Conservation (phyloP, 2,888 invertebrate genomes). For the Griposia aprilina region DNA sequence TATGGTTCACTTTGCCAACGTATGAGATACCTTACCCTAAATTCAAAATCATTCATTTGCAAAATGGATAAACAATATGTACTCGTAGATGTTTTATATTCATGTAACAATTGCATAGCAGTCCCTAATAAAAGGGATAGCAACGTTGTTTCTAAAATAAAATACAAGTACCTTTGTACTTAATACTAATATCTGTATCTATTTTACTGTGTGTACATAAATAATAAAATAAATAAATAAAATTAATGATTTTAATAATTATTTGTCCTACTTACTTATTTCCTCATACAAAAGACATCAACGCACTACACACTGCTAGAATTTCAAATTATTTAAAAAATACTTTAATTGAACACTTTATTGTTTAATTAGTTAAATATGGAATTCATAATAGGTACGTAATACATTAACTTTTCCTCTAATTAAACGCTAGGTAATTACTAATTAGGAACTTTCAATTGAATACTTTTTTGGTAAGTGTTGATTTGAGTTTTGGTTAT, state of each 20-base stretch:
- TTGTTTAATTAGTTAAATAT: constrained; percentile 25
- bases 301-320: constrained; percentile 50
- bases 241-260: not conserved
- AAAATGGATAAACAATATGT: too few species aligned
- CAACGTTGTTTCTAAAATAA: not conserved
- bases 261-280: not conserved
- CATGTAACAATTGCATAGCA: too few species aligned
- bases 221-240: too few species aligned
- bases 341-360: constrained; percentile 28
- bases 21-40: not conserved
- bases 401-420: constrained; percentile 10
- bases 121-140: not conserved
- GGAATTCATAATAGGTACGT: not conserved
- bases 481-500: constrained; percentile 2
- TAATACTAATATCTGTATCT: too few species aligned
- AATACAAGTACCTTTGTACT: too few species aligned
- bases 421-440: constrained; percentile 16
- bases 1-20: not conserved
- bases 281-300: constrained; percentile 69
- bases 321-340: not conserved
- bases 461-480: constrained; percentile 8
- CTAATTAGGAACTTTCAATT: constrained; percentile 43
- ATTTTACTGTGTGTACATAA: too few species aligned
- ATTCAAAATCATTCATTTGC: too few species aligned
- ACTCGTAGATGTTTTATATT: too few species aligned